Evolutionary conservation across 2,113 vertebrate genomes (phyloP).

Genomic region (Mustela nigripes): DNA sequence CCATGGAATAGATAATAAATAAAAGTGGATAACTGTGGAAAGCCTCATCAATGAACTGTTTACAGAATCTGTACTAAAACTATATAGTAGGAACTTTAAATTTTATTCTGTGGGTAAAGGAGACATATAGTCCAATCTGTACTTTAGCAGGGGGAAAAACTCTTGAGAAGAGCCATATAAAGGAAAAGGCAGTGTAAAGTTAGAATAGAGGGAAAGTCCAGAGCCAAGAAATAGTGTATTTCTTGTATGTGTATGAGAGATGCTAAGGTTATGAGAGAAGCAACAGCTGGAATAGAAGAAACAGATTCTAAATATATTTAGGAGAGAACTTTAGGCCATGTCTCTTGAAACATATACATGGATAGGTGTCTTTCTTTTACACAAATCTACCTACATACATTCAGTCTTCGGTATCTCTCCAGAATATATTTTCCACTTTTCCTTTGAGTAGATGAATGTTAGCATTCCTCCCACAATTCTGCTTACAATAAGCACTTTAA

Average conservation of each 20-base stretch:
- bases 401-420: neutral
- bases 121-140: neutral
- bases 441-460: neutral
- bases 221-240: neutral
- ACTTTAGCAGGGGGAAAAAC: neutral
- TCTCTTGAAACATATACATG: neutral
- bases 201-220: neutral
- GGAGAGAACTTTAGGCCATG: neutral
- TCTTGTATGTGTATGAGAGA: neutral
- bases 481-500: neutral
- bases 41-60: neutral
- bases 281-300: neutral
- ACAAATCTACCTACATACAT: neutral
- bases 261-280: neutral
- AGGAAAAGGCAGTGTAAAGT: neutral
- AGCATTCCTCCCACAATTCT: neutral
- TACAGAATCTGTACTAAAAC: neutral
- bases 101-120: neutral
- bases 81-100: neutral
- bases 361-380: neutral
- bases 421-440: slow-evolving; percentile 7
- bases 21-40: neutral
- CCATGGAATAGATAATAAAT: neutral
- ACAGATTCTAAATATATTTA: neutral
- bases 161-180: neutral